Conservation (phyloP, 2,888 invertebrate genomes). For the Nowickia ferox region DNA sequence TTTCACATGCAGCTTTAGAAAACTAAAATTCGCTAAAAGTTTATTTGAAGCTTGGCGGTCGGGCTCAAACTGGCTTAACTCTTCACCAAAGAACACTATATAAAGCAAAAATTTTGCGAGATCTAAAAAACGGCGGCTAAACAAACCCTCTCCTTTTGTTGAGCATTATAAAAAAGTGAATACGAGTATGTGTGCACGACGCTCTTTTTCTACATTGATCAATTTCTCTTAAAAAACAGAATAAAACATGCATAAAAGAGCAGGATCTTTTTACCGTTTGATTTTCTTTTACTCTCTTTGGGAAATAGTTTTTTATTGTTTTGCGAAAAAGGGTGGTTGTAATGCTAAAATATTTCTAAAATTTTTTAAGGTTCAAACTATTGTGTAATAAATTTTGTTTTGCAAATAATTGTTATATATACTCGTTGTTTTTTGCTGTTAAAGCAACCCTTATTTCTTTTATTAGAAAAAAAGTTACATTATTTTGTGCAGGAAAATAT, state of each 20-base stretch:
- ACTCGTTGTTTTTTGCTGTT: constrained; percentile 23
- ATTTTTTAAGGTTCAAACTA: constrained; percentile 46
- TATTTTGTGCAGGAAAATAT: constrained; percentile 55
- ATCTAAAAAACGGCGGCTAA: constrained; percentile 70
- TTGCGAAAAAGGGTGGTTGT: constrained; percentile 58
- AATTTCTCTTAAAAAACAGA: constrained; percentile 50
- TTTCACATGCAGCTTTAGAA: constrained; percentile 56
- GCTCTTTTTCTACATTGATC: constrained; percentile 73
- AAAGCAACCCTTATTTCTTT: constrained; percentile 48
- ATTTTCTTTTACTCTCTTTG: constrained; percentile 11
- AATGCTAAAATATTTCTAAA: constrained; percentile 4
- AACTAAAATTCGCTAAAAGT: constrained; percentile 49
- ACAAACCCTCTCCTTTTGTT: constrained; percentile 59
- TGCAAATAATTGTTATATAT: constrained; percentile 10
- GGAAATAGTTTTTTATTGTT: constrained; percentile 1
- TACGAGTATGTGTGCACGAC: neutral
- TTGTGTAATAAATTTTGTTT: constrained; percentile 55
- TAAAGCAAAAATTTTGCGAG: constrained; percentile 76
- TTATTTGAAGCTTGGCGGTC: constrained; percentile 80
- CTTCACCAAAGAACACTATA: constrained; percentile 78
- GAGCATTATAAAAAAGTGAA: constrained; percentile 32
- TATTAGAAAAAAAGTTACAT: constrained; percentile 26
- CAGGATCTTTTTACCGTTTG: constrained; percentile 42
- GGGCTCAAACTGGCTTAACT: constrained; percentile 82
- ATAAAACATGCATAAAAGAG: constrained; percentile 17